phyloP scores from a whole-genome alignment of 2,888 invertebrate genomes.

The Andrena bucephala region DNA sequence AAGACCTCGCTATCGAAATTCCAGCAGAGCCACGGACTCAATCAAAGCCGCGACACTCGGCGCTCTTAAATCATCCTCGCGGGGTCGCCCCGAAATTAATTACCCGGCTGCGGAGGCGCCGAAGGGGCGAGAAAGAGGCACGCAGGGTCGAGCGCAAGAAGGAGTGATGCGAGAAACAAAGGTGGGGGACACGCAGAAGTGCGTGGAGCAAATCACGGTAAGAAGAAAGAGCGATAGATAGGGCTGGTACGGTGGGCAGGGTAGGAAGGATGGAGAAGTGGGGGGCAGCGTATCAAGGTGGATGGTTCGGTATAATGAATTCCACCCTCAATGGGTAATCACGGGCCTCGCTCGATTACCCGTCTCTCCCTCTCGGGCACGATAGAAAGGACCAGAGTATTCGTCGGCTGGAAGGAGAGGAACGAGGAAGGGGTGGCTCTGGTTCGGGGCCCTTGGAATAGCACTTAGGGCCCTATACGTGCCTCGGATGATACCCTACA shows the following conservation, averaged over 20 bases:
- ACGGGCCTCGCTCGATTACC: conserved; percentile 74
- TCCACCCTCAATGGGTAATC: conserved; percentile 83
- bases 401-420: conserved; percentile 44
- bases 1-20: neutral
- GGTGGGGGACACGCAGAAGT: conserved; percentile 19
- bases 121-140: conserved; percentile 26
- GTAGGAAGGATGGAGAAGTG: conserved; percentile 19
- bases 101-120: neutral
- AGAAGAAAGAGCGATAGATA: conserved; percentile 13
- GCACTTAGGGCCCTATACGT: conserved; percentile 78
- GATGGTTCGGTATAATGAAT: conserved; percentile 80
- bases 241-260: conserved; percentile 1
- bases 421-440: conserved; percentile 67
- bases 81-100: conserved; percentile 27
- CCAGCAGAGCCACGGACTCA: neutral
- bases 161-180: neutral
- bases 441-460: conserved; percentile 70
- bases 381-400: conserved; percentile 34
- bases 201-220: conserved; percentile 43
- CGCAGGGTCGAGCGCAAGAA: conserved; percentile 6
- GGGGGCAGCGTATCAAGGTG: conserved; percentile 68
- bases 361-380: conserved; percentile 61
- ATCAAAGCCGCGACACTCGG: neutral
- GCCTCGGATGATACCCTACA: conserved; percentile 79
- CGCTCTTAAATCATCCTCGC: conserved; percentile 16